Evolutionary conservation across 2,888 invertebrate genomes (phyloP), one percentile per base, ranked within the genome.

Genomic region (Drosophila gaucha): DNA sequence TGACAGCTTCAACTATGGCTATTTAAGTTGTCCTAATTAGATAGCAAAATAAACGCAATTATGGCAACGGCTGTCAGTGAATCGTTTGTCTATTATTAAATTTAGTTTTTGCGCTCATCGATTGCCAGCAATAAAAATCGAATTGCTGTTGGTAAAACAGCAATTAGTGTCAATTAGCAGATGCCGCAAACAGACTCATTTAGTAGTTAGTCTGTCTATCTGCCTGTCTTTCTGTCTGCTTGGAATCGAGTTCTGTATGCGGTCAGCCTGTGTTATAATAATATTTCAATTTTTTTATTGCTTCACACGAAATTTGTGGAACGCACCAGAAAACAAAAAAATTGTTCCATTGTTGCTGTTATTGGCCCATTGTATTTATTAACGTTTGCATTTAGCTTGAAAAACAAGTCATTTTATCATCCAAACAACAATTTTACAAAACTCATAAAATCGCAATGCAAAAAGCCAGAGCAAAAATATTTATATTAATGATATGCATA

Each of bases 401-500:
- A 67, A 72, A 79, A 65, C 74, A 71, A 71, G 63, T 74, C 47
- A 66, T 79, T 74, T 68, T 64, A 72, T 75, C 44, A 75, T 31
- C 62, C 56, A 67, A 82, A 82, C 63, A 67, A 55, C 54, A 70
- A 62, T 56, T 71, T 83, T 70, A 70, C 70, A 79, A 66, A 76
- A 58, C 84, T 67, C 70, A 86, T 86, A 73, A 86, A 80, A 79
- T 67, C 54, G 51, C 26, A 54, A 55, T 74, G 74, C 70, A 60
- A 77, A 77, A 71, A 55, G 49, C 74, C 71, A 74, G 62, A 79
- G 38, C 67, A 43, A 75, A 83, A 83, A 83, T 80, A 80, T 83
- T 86, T 80, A 80, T 79, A 79, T 74, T 86, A 79, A 76, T 86
- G 65, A 74, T 67, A 72, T 79, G 85, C 78, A 79, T 56, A 73